Evolutionary conservation across 2,113 vertebrate genomes (phyloP), one percentile per base, ranked within the genome.

Genomic region (Odocoileus virginianus): DNA sequence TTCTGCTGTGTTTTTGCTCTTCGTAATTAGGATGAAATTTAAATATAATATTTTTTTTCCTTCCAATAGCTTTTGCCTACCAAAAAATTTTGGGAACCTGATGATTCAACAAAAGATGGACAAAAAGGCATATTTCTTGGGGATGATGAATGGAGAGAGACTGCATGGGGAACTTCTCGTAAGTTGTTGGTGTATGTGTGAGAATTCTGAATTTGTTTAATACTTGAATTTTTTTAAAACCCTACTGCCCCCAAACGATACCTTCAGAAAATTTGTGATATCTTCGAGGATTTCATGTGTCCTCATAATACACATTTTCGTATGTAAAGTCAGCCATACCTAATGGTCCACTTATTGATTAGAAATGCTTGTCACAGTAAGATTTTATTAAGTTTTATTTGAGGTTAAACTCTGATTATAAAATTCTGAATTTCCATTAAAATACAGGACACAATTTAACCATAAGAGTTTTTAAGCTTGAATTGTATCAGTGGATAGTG

Each of bases 61-160:
- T 89, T 81, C 96, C 97, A 67, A 96, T 97, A 99, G 99, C 99
- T 99, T 98, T 99, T 99, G 98, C 99, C 99, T 96, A 99, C 99
- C 92, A 99, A 99, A 99, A 99, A 99, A 98, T 99, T 99, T 98
- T 99, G 99, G 99, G 99, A 99, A 99, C 99, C 99, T 97, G 99
- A 99, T 99, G 99, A 99, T 98, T 98, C 99, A 98, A 98, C 99
- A 98, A 99, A 99, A 99, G 99, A 99, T 99, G 99, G 99, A 98
- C 99, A 99, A 98, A 99, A 99, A 99, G 99, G 99, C 98, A 99
- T 99, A 99, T 99, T 99, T 98, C 99, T 99, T 98, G 99, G 99
- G 94, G 98, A 98, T 98, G 99, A 99, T 95, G 99, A 99, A 98
- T 99, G 99, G 99, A 99, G 99, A 99, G 99, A 99, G 96, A 99